Evolutionary conservation across 2,797 vertebrate species (phyloP).

Genomic region (Atherinosoma microstoma): DNA sequence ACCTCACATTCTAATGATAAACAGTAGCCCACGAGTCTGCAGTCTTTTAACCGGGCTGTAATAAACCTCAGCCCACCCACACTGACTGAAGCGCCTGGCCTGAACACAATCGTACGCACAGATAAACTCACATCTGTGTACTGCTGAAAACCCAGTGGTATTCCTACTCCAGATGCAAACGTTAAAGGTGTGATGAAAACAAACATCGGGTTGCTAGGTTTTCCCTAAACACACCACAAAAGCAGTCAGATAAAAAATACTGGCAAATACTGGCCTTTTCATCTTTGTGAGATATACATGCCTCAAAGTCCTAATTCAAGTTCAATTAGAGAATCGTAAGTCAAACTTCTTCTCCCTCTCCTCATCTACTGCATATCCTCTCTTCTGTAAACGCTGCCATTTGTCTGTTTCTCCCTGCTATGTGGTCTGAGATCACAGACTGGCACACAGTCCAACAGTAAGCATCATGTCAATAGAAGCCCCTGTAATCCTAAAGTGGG

Average conservation of each 20-base stretch:
- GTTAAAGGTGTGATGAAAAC: slow-evolving; percentile 69
- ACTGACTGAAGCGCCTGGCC: slow-evolving; percentile 19
- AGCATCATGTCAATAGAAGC: slow-evolving; percentile 72
- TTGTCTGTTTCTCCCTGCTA: slow-evolving; percentile 12
- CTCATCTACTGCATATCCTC: not conserved
- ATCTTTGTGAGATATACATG: slow-evolving; percentile 26
- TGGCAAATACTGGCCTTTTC: slow-evolving; percentile 27
- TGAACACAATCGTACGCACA: slow-evolving; percentile 36
- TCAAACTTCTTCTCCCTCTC: not conserved
- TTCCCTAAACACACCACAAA: slow-evolving; percentile 3
- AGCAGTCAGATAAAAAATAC: slow-evolving; percentile 48
- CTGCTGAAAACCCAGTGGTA: slow-evolving; percentile 25
- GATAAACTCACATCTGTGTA: slow-evolving; percentile 65
- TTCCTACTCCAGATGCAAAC: slow-evolving; percentile 66
- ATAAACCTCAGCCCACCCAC: slow-evolving; percentile 72
- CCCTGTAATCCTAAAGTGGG: slow-evolving; percentile 34
- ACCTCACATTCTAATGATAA: slow-evolving; percentile 47
- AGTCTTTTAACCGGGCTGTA: slow-evolving; percentile 47
- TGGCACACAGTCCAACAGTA: slow-evolving; percentile 62
- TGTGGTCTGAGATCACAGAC: slow-evolving; percentile 76
- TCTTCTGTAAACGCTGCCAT: not conserved
- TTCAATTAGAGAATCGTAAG: slow-evolving; percentile 25
- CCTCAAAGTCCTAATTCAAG: slow-evolving; percentile 1
- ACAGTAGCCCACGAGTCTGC: slow-evolving; percentile 58
- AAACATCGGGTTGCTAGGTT: slow-evolving; percentile 50